Base-by-base conservation (phyloP, 2,888 invertebrate genomes). In the Helobdella robusta region DNA sequence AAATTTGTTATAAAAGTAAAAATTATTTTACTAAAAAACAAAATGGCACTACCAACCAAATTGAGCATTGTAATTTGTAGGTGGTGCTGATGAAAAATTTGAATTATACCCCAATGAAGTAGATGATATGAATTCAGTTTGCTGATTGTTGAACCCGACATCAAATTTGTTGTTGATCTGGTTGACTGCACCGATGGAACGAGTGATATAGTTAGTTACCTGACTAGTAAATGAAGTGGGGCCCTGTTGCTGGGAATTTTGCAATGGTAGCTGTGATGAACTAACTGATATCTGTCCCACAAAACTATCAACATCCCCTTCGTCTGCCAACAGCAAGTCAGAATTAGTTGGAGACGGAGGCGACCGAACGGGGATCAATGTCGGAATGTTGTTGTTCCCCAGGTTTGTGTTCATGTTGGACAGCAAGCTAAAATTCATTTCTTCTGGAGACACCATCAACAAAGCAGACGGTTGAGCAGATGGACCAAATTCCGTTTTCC, bases 261-360 rank as follows among this genome's bases (percentile, higher is more conserved):
- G n/a, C n/a, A n/a, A n/a, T n/a, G n/a, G n/a, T n/a, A n/a, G n/a
- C n/a, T n/a, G n/a, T n/a, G n/a, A n/a, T n/a, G 56, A 40, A 0
- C 25, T n/a, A 18, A 50, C 32, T 0, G 75, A 73, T 34, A 72
- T 70, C 68, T 78, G 78, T 18, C 78, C 78, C 46, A 78, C 73
- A 74, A 78, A 78, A 70, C 76, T 77, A 71, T 77, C 77, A 36
- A 74, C 77, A 68, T 77, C 77, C 25, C 73, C 76, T 72, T 83
- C 84, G 68, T 76, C 76, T 69, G 20, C 20, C 18, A 23, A n/a
- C 15, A 48, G 18, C 15, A 11, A 15, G 20, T 15, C 15, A 58
- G 30, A 28, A 58, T n/a, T 28, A 50, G 6, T 50, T 50, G 6
- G 6, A n/a, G n/a, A n/a, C n/a, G n/a, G n/a, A n/a, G n/a, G n/a